These are phyloP conservation scores for Silurus aristotelis DNA, from an alignment of 2,797 vertebrate genomes.

Conservation along the genomic window DNA sequence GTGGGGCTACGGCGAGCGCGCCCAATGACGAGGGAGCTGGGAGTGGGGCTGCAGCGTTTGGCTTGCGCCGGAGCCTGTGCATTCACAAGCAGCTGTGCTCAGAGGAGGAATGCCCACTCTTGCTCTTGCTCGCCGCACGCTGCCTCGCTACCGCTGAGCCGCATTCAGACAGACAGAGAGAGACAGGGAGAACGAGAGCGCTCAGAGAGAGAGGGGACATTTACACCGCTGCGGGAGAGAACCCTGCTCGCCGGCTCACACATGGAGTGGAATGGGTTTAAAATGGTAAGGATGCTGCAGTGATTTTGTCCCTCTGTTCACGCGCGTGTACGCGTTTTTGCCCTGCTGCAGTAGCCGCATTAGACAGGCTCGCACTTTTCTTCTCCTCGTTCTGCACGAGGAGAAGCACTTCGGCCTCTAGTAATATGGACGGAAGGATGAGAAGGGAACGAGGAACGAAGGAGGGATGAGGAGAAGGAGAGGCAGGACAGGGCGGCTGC, in stretches of 20 bases:
- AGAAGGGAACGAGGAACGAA: slow-evolving; percentile 21
- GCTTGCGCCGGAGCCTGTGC: slow-evolving; percentile 90
- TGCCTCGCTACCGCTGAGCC: slow-evolving; percentile 84
- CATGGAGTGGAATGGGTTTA: slow-evolving; percentile 99
- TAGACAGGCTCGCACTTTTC: slow-evolving; percentile 37
- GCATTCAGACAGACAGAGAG: slow-evolving; percentile 60
- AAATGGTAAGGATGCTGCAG: slow-evolving; percentile 91
- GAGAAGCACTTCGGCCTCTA: slow-evolving; percentile 46
- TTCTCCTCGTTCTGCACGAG: slow-evolving; percentile 41
- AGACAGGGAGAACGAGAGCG: slow-evolving; percentile 63
- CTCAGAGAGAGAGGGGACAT: slow-evolving; percentile 61
- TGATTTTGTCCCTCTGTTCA: slow-evolving; percentile 47
- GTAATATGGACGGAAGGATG: slow-evolving; percentile 38
- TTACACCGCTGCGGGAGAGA: slow-evolving; percentile 60
- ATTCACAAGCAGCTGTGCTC: slow-evolving; percentile 92
- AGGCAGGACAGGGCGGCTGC: slow-evolving; percentile 51
- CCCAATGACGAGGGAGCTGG: slow-evolving; percentile 87
- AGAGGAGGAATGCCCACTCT: slow-evolving; percentile 96
- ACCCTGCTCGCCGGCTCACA: slow-evolving; percentile 83
- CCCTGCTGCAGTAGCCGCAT: slow-evolving; percentile 55
- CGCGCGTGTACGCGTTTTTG: slow-evolving; percentile 35
- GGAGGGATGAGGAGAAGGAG: slow-evolving; percentile 34
- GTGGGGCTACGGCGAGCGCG: slow-evolving; percentile 83
- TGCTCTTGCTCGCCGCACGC: slow-evolving; percentile 87
- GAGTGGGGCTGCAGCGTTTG: slow-evolving; percentile 83